These are phyloP conservation scores for Phodopus roborovskii DNA, from an alignment of 2,113 vertebrate genomes.

Conservation along the genomic window DNA sequence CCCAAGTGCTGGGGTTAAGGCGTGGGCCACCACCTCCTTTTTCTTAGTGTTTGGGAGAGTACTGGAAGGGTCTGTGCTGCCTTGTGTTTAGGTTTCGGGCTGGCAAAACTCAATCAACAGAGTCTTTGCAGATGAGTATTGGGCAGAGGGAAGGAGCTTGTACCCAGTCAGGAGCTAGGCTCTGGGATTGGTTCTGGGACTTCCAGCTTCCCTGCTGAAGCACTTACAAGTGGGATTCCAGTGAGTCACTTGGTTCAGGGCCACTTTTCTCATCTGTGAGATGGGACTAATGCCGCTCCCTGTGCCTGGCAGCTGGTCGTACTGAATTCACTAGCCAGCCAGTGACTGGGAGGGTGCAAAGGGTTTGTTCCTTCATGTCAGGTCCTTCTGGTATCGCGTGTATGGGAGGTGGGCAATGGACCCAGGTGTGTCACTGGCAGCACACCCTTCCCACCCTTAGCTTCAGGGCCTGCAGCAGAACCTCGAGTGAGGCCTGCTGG, in stretches of 20 bases:
- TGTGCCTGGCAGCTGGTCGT: background rate
- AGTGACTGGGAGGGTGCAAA: background rate
- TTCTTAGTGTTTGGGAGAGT: background rate
- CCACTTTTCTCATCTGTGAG: slow-evolving; percentile 26
- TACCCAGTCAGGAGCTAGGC: background rate
- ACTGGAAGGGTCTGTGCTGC: background rate
- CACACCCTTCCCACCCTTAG: background rate
- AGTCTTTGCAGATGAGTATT: background rate
- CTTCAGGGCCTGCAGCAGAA: background rate
- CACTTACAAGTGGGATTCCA: background rate
- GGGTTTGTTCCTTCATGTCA: background rate
- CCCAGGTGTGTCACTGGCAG: background rate
- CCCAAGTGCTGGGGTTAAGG: too few relatives aligned
- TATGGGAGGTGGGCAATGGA: background rate
- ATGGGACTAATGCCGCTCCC: background rate
- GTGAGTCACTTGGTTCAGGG: background rate
- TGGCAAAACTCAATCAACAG: background rate
- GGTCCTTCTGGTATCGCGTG: background rate
- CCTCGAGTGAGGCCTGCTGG: background rate
- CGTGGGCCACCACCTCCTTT: background rate
- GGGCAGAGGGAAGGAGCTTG: background rate
- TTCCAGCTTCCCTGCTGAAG: background rate
- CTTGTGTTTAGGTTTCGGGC: background rate
- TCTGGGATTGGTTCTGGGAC: background rate
- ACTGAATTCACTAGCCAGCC: background rate